Percentiles rank a stretch among this genome's conserved stretches.
phyloP scores from a whole-genome alignment of 64 coral and sea anemone species.

The Orbicella faveolata region DNA sequence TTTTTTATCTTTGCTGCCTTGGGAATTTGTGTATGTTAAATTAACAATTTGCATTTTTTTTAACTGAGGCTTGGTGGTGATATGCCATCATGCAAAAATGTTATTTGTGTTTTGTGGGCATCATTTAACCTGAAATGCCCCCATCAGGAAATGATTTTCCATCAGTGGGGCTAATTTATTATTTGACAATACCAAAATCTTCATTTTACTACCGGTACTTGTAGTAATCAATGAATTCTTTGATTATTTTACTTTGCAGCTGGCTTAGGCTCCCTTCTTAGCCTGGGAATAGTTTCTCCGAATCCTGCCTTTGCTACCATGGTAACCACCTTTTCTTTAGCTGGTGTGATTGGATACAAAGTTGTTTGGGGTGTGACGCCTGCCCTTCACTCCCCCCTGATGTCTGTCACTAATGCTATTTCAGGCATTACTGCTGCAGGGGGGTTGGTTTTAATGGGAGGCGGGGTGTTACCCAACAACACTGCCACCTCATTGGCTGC shows the following conservation, averaged over 20 bases:
- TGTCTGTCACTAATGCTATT: slow-evolving; percentile 98
- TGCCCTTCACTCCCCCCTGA: slow-evolving; percentile 95
- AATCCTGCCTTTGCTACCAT: slow-evolving; percentile 97
- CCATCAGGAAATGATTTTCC: too few species aligned
- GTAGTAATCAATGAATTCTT: neutral
- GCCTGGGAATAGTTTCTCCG: slow-evolving; percentile 71
- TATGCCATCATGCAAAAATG: too few species aligned
- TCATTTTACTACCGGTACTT: neutral
- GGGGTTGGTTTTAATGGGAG: slow-evolving; percentile 97
- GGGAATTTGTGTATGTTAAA: too few species aligned
- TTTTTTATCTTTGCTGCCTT: too few species aligned
- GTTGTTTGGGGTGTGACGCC: slow-evolving; percentile 98
- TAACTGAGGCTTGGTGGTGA: too few species aligned
- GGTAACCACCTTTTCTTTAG: slow-evolving; percentile 96
- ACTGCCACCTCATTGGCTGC: slow-evolving; percentile 87
- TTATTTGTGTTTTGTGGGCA: too few species aligned
- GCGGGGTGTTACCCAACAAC: slow-evolving; percentile 68
- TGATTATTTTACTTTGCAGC: slow-evolving; percentile 31
- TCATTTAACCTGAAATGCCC: too few species aligned
- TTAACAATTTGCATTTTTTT: too few species aligned
- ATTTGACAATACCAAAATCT: neutral
- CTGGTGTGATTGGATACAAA: slow-evolving; percentile 99
- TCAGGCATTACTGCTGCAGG: slow-evolving; percentile 98
- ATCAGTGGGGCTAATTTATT: too few species aligned
- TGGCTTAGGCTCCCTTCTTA: slow-evolving; percentile 83